Conservation (phyloP, 1,140 invertebrate genomes). For the Danaus plexippus region DNA sequence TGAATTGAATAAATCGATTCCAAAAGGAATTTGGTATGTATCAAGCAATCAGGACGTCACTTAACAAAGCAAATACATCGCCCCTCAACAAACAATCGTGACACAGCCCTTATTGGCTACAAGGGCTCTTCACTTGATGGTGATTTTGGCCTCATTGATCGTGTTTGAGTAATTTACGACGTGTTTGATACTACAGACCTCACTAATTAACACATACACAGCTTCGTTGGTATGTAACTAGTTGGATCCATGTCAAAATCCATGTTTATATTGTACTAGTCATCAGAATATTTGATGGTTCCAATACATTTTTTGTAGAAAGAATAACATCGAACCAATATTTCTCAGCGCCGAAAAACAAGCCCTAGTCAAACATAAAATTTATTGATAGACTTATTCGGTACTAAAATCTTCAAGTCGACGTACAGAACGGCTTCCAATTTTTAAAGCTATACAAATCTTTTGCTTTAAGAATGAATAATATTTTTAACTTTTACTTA, state of each 20-base stretch:
- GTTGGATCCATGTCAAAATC: conserved; percentile 8
- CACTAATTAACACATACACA: conserved; percentile 52
- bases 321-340: too few species aligned
- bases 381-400: conserved; percentile 41
- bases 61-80: conserved; percentile 45
- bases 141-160: conserved; percentile 63
- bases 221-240: conserved; percentile 6
- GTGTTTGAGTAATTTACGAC: conserved; percentile 65
- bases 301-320: too few species aligned
- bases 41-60: conserved; percentile 5
- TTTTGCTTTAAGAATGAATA: conserved; percentile 1
- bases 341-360: conserved; percentile 23
- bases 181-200: conserved; percentile 49
- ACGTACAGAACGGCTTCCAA: conserved; percentile 22
- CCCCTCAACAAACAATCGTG: conserved; percentile 49
- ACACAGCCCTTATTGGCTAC: conserved; percentile 49
- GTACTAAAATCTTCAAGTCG: conserved; percentile 36
- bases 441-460: conserved; percentile 20
- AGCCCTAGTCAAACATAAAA: conserved; percentile 33
- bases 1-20: too few species aligned
- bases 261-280: not conserved
- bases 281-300: too few species aligned
- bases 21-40: too few species aligned
- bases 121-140: conserved; percentile 38
- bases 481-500: too few species aligned